A percentile compares a stretch with the other conserved stretches of the same genome.
These are phyloP conservation scores for Actinemys pallida DNA, from an alignment of 2,113 vertebrate species.

Conservation along the genomic window DNA sequence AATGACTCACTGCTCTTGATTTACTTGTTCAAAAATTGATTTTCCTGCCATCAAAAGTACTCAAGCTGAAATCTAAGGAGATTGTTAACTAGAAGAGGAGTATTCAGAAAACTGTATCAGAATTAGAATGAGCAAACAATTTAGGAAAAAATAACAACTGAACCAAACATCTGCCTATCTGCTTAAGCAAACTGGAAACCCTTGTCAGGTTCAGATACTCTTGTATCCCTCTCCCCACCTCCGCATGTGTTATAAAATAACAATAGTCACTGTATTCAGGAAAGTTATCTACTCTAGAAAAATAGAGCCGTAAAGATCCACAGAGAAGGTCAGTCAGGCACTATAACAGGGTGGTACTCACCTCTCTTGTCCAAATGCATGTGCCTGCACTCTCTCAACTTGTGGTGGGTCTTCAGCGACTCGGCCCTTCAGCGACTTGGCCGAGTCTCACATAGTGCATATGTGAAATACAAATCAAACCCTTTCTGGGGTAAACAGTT, in stretches of 20 bases:
- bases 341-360: too few species aligned
- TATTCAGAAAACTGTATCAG: not conserved
- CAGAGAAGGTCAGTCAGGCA: not conserved
- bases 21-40: slow-evolving; percentile 27
- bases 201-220: not conserved
- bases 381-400: too few species aligned
- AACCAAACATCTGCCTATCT: slow-evolving; percentile 12
- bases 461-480: too few species aligned
- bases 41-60: slow-evolving; percentile 18
- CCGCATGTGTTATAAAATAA: not conserved
- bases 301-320: not conserved
- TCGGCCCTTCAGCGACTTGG: too few species aligned
- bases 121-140: slow-evolving; percentile 29
- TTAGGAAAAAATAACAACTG: not conserved
- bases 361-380: too few species aligned
- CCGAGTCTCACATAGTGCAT: too few species aligned
- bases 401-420: too few species aligned
- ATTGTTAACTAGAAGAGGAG: slow-evolving; percentile 27
- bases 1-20: slow-evolving; percentile 17
- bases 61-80: slow-evolving; percentile 51
- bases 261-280: not conserved
- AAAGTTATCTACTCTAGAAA: not conserved
- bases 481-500: too few species aligned
- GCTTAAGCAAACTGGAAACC: slow-evolving; percentile 11
- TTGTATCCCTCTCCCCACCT: not conserved